Evolutionary conservation across 2,113 vertebrate genomes (phyloP).

Genomic region (Alces alces): DNA sequence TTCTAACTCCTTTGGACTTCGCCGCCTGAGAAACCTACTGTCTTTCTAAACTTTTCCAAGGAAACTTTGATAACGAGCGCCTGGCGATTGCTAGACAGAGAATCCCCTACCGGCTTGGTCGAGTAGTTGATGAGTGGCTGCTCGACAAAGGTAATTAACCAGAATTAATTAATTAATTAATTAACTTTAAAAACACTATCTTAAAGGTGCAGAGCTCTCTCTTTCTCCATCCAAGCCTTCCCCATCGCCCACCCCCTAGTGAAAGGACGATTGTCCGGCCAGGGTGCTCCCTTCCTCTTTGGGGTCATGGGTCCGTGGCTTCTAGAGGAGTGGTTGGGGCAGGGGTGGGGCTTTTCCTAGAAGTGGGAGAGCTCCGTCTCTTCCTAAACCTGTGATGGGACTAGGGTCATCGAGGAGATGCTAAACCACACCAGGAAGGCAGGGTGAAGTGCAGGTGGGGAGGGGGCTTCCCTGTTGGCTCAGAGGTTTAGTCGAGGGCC

Average conservation of each 20-base stretch:
- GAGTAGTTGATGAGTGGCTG: slow-evolving; percentile 99
- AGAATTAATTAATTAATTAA: slow-evolving; percentile 86
- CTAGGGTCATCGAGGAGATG: not conserved
- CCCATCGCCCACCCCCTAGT: not conserved
- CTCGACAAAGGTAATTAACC: slow-evolving; percentile 99
- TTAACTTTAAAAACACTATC: slow-evolving; percentile 83
- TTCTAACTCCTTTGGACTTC: slow-evolving; percentile 75
- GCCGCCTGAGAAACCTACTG: slow-evolving; percentile 83
- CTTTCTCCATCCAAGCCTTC: slow-evolving; percentile 8
- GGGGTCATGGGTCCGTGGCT: not conserved
- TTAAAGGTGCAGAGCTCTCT: slow-evolving; percentile 86
- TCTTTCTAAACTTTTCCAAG: slow-evolving; percentile 99
- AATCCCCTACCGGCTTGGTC: slow-evolving; percentile 99
- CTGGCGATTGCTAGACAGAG: slow-evolving; percentile 99
- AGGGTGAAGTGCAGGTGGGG: not conserved
- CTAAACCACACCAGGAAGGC: not conserved
- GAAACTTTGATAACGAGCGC: slow-evolving; percentile 99
- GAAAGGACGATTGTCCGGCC: not conserved
- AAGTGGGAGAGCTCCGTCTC: not conserved
- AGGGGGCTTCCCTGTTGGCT: not conserved
- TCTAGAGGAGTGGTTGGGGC: not conserved
- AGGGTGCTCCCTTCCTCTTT: not conserved
- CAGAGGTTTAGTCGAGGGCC: not conserved
- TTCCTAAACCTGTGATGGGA: not conserved
- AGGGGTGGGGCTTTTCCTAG: not conserved